Evolutionary conservation across 2,888 invertebrate genomes (phyloP).

Genomic region (Cynaeus angustus): DNA sequence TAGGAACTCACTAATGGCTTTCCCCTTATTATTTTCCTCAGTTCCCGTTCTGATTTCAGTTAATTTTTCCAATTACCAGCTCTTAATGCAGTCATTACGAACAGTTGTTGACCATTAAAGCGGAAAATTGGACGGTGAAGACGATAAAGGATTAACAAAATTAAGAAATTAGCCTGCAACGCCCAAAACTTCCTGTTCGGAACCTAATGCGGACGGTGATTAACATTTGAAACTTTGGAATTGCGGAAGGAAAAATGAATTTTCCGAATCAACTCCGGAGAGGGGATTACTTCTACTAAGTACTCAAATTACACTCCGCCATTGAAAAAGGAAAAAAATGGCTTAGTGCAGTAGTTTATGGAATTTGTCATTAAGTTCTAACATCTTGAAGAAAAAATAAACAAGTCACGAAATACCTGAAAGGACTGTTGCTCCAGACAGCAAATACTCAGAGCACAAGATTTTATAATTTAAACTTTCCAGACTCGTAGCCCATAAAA

Average conservation of each 20-base stretch:
- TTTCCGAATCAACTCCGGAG: constrained; percentile 23
- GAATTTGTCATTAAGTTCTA: not conserved
- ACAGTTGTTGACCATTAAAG: constrained; percentile 65
- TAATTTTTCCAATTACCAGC: constrained; percentile 65
- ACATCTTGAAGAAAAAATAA: not conserved
- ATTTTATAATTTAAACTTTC: too few species aligned
- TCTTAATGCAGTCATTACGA: constrained; percentile 64
- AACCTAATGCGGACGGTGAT: constrained; percentile 36
- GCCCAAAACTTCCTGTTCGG: constrained; percentile 43
- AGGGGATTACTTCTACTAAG: not conserved
- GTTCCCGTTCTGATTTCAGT: constrained; percentile 58
- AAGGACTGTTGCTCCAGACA: not conserved
- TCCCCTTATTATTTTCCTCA: constrained; percentile 58
- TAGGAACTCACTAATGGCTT: constrained; percentile 58
- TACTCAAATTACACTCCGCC: not conserved
- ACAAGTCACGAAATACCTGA: not conserved
- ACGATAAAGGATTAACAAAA: constrained; percentile 59
- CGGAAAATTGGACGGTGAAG: constrained; percentile 57
- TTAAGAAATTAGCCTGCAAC: constrained; percentile 56
- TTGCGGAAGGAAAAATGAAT: constrained; percentile 33
- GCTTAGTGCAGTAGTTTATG: not conserved
- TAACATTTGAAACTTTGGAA: constrained; percentile 39
- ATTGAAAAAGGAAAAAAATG: not conserved
- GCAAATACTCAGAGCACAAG: too few species aligned
- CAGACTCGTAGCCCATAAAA: too few species aligned